phyloP scores from a whole-genome alignment of 1,140 invertebrate species.

The Ceratina japonica region DNA sequence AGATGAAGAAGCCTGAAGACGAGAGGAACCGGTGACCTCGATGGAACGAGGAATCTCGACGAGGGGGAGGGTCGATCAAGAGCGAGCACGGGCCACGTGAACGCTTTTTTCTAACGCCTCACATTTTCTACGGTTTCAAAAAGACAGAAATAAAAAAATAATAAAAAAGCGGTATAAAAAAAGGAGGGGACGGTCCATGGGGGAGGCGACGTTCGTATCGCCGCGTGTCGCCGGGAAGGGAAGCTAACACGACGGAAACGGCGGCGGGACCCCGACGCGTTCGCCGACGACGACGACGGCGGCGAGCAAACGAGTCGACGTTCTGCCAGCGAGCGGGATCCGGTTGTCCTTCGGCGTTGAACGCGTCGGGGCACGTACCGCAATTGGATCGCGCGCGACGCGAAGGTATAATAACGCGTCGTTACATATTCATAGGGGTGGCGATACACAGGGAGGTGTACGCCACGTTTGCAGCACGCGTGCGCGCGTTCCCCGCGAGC shows the following conservation, averaged over 20 bases:
- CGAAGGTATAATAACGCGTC: too few species aligned
- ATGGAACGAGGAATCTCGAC: background rate
- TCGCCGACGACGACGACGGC: too few species aligned
- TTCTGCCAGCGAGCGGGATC: too few species aligned
- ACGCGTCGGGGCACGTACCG: too few species aligned
- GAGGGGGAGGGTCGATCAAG: background rate
- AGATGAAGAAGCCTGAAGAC: background rate
- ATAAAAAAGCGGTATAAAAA: too few species aligned
- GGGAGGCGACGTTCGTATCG: background rate
- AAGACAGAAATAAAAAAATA: slow-evolving; percentile 12
- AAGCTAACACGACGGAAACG: background rate
- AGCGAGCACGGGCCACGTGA: slow-evolving; percentile 22
- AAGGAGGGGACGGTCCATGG: too few species aligned
- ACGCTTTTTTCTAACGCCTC: slow-evolving; percentile 67
- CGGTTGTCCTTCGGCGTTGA: background rate
- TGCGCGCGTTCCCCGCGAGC: background rate
- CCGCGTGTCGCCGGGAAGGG: slow-evolving; percentile 6
- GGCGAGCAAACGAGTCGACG: background rate
- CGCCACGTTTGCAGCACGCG: background rate
- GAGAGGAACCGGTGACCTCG: background rate
- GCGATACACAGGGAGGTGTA: background rate
- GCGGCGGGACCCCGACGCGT: too few species aligned
- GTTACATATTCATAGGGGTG: background rate
- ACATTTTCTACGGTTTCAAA: slow-evolving; percentile 68
- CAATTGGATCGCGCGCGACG: background rate